Percentiles rank a stretch among this genome's conserved stretches.
phyloP scores from a whole-genome alignment of 2,113 vertebrate species.

The Pipra filicauda region DNA sequence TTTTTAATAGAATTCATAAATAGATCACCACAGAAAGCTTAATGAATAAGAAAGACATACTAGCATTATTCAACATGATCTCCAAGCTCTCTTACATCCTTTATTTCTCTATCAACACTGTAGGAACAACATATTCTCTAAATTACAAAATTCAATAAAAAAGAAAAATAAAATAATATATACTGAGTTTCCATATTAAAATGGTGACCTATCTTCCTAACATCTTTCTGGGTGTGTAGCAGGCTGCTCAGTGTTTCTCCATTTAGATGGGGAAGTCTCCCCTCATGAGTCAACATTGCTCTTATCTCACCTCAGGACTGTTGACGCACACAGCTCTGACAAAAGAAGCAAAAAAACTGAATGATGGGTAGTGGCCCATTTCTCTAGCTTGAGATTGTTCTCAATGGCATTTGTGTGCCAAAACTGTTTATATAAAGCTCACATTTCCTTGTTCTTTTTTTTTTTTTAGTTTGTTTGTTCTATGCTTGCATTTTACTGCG shows the following conservation, averaged over 20 bases:
- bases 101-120: not conserved
- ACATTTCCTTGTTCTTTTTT: not conserved
- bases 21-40: not conserved
- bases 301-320: not conserved
- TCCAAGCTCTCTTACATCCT: not conserved
- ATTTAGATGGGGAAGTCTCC: not conserved
- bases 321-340: not conserved
- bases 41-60: not conserved
- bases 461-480: not conserved
- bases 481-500: not conserved
- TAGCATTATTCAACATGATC: not conserved
- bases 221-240: not conserved
- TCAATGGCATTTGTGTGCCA: not conserved
- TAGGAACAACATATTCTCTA: not conserved
- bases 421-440: not conserved
- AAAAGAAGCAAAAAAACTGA: not conserved
- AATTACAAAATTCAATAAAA: not conserved
- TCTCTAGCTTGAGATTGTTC: not conserved
- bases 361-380: not conserved
- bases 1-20: not conserved
- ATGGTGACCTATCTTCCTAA: not conserved
- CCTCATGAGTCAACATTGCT: fast-evolving
- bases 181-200: not conserved
- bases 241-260: not conserved
- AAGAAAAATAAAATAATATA: not conserved